Base-by-base conservation (phyloP, 2,888 invertebrate species). In the Halictus ligatus region DNA sequence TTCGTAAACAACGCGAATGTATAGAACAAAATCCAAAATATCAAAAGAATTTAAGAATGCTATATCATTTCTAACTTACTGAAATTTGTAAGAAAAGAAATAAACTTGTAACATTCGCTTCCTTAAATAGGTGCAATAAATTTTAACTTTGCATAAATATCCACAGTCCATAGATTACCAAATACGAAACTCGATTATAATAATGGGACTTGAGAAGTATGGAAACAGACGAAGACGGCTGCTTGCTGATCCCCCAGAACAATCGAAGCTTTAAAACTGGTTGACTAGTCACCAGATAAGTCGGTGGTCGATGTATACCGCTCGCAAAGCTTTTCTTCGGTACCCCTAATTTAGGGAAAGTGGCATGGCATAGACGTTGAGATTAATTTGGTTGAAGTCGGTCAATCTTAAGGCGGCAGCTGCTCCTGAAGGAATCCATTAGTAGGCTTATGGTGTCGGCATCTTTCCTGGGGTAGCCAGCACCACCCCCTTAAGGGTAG, bases 361-460 rank as follows among this genome's bases (percentile, higher is more conserved):
- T 81, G 75, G 85, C 72, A 69, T 90, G 87, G 83, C 81, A 78
- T 77, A 86, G 90, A 92, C 89, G 81, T 89, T 79, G 82, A 90
- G 88, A 93, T 93, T 93, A 94, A 94, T 93, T 89, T 82, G 80
- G 91, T 92, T 91, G 89, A 92, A 92, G 91, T 92, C 93, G 91
- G 94, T 94, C 93, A 93, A 94, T 94, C 93, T 94, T 94, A 93
- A 93, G 92, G 91, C 92, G 93, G 92, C 94, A 94, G 93, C 94
- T 94, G 94, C 91, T 88, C 88, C 85, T 94, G 94, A 94, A 94
- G 94, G 94, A 94, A 94, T 94, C 92, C 93, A 94, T 94, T 94
- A 94, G 92, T 92, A 92, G 92, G 92, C 93, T 93, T 92, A 91
- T 87, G 88, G 88, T 84, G 87, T 83, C 79, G 77, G 83, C 92